A percentile compares a stretch with the other conserved stretches of the same genome.
These are phyloP conservation scores for Taeniopygia guttata DNA, from an alignment of 2,797 vertebrate species.

Conservation along the genomic window DNA sequence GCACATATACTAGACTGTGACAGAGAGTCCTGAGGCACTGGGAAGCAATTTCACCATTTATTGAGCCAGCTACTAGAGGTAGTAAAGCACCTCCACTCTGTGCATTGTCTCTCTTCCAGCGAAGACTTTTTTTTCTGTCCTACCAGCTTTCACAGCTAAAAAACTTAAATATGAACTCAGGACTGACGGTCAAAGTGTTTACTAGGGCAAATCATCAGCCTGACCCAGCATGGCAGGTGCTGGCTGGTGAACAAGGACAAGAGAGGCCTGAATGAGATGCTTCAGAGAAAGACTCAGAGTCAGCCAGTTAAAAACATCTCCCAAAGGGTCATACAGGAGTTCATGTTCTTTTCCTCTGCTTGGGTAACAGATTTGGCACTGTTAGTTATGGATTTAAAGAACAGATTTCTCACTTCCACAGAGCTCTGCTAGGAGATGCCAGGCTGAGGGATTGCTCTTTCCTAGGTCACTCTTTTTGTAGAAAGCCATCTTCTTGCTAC, in stretches of 20 bases:
- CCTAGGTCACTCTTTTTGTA: background rate
- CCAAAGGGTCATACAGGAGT: background rate
- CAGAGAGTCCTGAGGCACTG: background rate
- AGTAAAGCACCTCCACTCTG: background rate
- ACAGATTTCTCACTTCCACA: background rate
- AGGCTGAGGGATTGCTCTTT: background rate
- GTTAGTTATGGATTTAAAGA: background rate
- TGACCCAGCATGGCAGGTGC: background rate
- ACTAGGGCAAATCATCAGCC: background rate
- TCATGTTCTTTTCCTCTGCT: background rate
- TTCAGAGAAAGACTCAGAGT: background rate
- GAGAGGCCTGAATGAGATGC: background rate
- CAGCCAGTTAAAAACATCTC: background rate
- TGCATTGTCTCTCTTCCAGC: background rate
- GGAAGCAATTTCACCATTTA: background rate
- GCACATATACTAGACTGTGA: background rate
- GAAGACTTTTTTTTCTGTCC: background rate
- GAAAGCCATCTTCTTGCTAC: background rate
- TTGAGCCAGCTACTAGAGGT: background rate
- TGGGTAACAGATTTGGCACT: background rate
- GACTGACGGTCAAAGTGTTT: background rate
- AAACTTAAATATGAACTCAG: background rate
- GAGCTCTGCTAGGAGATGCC: background rate
- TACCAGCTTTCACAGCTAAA: background rate
- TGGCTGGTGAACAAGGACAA: background rate